These are phyloP conservation scores for Parazoanthus darwini DNA, from an alignment of 92 coral and sea anemone genomes.

Conservation along the genomic window DNA sequence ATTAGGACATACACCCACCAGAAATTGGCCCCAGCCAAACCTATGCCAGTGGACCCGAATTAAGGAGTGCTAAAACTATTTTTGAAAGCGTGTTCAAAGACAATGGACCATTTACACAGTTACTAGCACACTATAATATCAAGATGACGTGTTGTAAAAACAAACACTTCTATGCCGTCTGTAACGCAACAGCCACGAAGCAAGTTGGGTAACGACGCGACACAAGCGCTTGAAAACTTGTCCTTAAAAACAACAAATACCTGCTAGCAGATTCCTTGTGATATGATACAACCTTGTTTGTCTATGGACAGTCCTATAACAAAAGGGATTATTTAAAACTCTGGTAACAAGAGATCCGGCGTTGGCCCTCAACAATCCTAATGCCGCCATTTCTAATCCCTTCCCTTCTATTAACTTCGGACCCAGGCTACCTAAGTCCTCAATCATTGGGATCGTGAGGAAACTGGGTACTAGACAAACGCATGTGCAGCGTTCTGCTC, in stretches of 20 bases:
- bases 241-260: neutral
- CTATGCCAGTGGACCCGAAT: neutral
- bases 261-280: slow-evolving; percentile 36
- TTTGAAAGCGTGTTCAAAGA: too few species aligned
- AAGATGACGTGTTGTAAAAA: neutral
- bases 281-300: slow-evolving; percentile 28
- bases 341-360: slow-evolving; percentile 16
- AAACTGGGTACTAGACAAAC: slow-evolving; percentile 37
- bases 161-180: neutral
- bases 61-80: too few species aligned
- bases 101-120: neutral
- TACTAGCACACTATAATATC: too few species aligned
- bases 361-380: slow-evolving; percentile 12
- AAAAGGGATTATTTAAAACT: slow-evolving; percentile 6
- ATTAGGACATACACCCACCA: neutral
- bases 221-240: neutral
- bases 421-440: neutral
- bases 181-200: neutral
- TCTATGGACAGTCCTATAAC: slow-evolving; percentile 1
- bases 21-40: too few species aligned
- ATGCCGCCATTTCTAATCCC: slow-evolving; percentile 23
- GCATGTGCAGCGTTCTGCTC: slow-evolving; percentile 41
- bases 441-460: neutral
- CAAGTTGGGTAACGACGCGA: neutral
- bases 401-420: neutral